These are phyloP conservation scores for Spialia ferax DNA, from an alignment of 2,888 invertebrate genomes.

Conservation along the genomic window DNA sequence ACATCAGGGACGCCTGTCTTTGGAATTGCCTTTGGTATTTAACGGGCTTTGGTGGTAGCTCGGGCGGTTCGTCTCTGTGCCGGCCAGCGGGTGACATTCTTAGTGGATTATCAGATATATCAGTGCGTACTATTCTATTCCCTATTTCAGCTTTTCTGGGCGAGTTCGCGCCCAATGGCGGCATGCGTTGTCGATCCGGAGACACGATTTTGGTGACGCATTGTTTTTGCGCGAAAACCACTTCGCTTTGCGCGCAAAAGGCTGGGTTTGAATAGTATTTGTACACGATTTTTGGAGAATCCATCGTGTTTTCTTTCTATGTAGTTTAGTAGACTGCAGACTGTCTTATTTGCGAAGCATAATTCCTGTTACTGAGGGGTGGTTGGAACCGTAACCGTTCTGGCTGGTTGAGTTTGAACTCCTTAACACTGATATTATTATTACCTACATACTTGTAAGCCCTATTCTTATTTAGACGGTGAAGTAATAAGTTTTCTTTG, in stretches of 20 bases:
- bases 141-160: conserved; percentile 71
- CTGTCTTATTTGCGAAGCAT: conserved; percentile 49
- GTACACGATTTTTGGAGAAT: conserved; percentile 83
- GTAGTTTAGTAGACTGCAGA: conserved; percentile 30
- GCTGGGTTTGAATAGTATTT: conserved; percentile 93
- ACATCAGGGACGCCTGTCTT: conserved; percentile 77
- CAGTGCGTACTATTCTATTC: conserved; percentile 78
- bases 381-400: conserved; percentile 59
- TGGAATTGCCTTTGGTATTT: conserved; percentile 75
- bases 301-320: conserved; percentile 72
- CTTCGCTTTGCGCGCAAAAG: conserved; percentile 93
- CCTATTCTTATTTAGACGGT: neutral
- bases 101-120: conserved; percentile 80
- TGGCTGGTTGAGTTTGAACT: conserved; percentile 47
- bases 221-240: conserved; percentile 74
- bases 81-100: conserved; percentile 69
- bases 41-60: conserved; percentile 75
- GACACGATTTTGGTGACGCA: conserved; percentile 66
- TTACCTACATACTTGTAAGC: conserved; percentile 30
- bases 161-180: conserved; percentile 78
- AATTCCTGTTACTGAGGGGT: conserved; percentile 64
- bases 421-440: conserved; percentile 16
- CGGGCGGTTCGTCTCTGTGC: conserved; percentile 72
- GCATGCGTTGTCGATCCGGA: conserved; percentile 65
- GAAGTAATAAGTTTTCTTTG: neutral